A percentile compares a stretch with the other conserved stretches of the same genome.
Evolutionary conservation across 2,113 vertebrate species (phyloP).

Genomic region (Scomber japonicus): DNA sequence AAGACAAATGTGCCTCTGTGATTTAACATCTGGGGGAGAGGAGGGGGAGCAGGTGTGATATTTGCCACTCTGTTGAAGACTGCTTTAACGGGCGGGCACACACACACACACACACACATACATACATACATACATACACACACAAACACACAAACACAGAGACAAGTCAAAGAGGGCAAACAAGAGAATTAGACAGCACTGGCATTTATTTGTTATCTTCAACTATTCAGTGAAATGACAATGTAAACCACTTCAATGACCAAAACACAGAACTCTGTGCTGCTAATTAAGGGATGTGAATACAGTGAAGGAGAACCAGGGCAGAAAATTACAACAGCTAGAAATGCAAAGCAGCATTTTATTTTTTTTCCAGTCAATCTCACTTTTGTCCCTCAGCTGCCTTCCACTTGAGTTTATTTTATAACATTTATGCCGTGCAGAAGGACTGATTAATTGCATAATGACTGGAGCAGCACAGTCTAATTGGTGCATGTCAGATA

Average conservation of each 20-base stretch:
- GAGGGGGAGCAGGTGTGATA: slow-evolving; percentile 27
- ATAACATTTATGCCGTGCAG: background rate
- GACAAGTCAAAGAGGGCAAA: background rate
- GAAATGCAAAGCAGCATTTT: background rate
- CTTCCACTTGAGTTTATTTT: background rate
- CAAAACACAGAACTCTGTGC: background rate
- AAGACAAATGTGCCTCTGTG: background rate
- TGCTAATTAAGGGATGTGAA: background rate
- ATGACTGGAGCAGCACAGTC: background rate
- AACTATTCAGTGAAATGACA: background rate
- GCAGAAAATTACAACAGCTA: background rate
- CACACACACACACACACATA: no score
- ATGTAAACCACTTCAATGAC: background rate
- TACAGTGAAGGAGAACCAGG: background rate
- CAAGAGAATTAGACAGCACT: background rate
- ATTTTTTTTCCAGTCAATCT: background rate
- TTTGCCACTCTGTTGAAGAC: background rate
- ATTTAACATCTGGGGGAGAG: background rate
- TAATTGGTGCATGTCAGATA: background rate
- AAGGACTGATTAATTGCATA: background rate
- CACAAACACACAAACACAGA: background rate
- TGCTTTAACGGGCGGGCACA: background rate
- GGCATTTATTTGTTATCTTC: background rate
- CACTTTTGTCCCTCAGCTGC: background rate
- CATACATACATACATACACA: no score